Conservation (phyloP, 2,888 invertebrate species). For the Octodonta nipae region DNA sequence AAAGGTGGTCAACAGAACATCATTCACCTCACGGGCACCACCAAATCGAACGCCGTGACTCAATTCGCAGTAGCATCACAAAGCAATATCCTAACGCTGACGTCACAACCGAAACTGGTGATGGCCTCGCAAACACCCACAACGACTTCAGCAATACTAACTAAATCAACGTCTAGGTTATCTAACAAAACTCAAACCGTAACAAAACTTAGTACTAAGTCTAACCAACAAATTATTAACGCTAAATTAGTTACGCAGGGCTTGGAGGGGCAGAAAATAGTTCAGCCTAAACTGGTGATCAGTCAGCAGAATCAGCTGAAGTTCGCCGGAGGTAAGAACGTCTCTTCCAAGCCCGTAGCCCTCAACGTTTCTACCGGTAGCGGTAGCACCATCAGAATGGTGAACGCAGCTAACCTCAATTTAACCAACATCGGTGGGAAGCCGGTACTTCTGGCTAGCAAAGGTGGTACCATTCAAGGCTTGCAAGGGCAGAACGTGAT, state of each 20-base stretch:
- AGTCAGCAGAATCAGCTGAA: constrained; percentile 25
- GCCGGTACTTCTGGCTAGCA: constrained; percentile 41
- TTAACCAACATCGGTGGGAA: constrained; percentile 44
- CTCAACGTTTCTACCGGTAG: constrained; percentile 21
- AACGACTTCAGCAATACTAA: constrained; percentile 19
- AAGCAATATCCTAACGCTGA: constrained; percentile 34
- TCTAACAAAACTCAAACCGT: constrained; percentile 18
- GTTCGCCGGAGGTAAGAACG: constrained; percentile 22
- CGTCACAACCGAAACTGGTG: constrained; percentile 32
- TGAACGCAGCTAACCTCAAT: constrained; percentile 39
- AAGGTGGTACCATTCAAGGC: constrained; percentile 30
- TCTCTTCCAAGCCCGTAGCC: constrained; percentile 17
- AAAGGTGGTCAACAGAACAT: constrained; percentile 38
- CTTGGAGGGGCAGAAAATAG: constrained; percentile 25
- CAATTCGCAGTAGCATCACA: constrained; percentile 41
- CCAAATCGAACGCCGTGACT: constrained; percentile 29
- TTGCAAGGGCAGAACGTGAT: constrained; percentile 37
- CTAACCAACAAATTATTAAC: constrained; percentile 35
- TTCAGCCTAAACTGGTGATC: constrained; percentile 21
- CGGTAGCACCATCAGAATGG: constrained; percentile 37
- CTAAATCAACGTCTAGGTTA: constrained; percentile 15
- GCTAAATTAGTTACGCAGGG: constrained; percentile 36
- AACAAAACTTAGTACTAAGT: constrained; percentile 29
- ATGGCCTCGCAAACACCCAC: constrained; percentile 26
- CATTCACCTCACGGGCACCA: constrained; percentile 38